phyloP scores from a whole-genome alignment of 2,888 invertebrate species.

The Euclidia mi region DNA sequence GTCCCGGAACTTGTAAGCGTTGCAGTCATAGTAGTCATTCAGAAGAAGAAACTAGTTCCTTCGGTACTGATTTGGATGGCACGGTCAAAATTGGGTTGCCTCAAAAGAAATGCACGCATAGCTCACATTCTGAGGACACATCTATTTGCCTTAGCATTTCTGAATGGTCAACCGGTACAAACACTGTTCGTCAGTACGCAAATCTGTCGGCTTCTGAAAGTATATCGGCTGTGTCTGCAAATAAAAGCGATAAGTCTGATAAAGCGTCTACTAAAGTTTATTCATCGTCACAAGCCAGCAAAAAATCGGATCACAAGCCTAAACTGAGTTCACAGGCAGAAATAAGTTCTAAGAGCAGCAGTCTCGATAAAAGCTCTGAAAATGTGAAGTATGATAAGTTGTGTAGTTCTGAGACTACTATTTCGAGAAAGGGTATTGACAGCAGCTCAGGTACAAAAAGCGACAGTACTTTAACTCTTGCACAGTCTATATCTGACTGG shows the following conservation, averaged over 20 bases:
- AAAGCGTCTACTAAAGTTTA: slow-evolving; percentile 89
- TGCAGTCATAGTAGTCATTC: slow-evolving; percentile 93
- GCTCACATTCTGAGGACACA: slow-evolving; percentile 96
- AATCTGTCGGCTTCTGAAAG: slow-evolving; percentile 93
- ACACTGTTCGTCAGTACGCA: slow-evolving; percentile 95
- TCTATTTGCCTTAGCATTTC: slow-evolving; percentile 96
- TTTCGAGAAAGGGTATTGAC: slow-evolving; percentile 88
- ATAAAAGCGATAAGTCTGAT: slow-evolving; percentile 91
- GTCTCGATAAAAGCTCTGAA: slow-evolving; percentile 89
- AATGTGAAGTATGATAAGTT: slow-evolving; percentile 90
- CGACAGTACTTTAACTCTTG: slow-evolving; percentile 93
- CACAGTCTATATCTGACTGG: slow-evolving; percentile 96
- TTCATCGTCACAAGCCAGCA: slow-evolving; percentile 88
- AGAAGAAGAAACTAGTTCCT: slow-evolving; percentile 93
- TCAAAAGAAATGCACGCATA: slow-evolving; percentile 95
- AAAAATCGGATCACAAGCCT: slow-evolving; percentile 88
- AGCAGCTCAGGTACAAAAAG: slow-evolving; percentile 93
- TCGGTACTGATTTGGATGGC: slow-evolving; percentile 94
- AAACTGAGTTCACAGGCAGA: slow-evolving; percentile 82
- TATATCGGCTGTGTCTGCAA: slow-evolving; percentile 90
- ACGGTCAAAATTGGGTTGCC: slow-evolving; percentile 95
- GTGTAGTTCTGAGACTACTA: slow-evolving; percentile 90
- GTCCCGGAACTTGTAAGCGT: slow-evolving; percentile 89
- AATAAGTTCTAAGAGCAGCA: slow-evolving; percentile 90
- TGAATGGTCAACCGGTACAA: slow-evolving; percentile 97